Conservation (phyloP, 1,140 invertebrate genomes). For the Centruroides vittatus region DNA sequence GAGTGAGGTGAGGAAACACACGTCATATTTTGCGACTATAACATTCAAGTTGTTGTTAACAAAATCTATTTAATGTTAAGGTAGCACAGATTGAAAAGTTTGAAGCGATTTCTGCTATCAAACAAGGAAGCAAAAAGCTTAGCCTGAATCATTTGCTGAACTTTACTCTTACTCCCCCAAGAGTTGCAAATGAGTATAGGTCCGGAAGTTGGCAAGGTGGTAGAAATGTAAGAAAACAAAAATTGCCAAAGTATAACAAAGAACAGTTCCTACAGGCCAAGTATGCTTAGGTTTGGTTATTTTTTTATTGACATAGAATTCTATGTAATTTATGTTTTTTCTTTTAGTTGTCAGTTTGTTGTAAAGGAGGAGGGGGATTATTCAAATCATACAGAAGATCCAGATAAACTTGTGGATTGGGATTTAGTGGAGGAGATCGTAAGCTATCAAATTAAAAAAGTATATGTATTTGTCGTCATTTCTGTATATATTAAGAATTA, state of each 20-base stretch:
- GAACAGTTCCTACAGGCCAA: slow-evolving; percentile 88
- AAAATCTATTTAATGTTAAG: slow-evolving; percentile 21
- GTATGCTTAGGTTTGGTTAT: slow-evolving; percentile 33
- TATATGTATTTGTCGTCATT: too few species aligned
- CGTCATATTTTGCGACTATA: neutral
- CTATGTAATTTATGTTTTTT: neutral
- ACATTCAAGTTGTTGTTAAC: neutral
- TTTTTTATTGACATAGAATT: too few species aligned
- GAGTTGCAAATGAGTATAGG: neutral
- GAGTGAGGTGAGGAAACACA: slow-evolving; percentile 23
- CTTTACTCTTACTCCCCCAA: slow-evolving; percentile 51
- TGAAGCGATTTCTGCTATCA: slow-evolving; percentile 65
- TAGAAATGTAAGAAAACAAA: neutral
- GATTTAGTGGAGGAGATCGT: slow-evolving; percentile 81
- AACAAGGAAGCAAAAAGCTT: slow-evolving; percentile 73
- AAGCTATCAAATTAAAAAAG: slow-evolving; percentile 28
- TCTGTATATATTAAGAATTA: too few species aligned
- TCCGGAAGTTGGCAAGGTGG: neutral
- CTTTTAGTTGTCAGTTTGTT: slow-evolving; percentile 84
- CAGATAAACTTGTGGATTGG: slow-evolving; percentile 84
- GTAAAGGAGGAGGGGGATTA: slow-evolving; percentile 66
- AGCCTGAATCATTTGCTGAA: slow-evolving; percentile 85
- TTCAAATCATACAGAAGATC: slow-evolving; percentile 54
- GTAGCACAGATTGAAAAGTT: slow-evolving; percentile 36
- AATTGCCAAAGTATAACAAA: slow-evolving; percentile 56